phyloP scores from a whole-genome alignment of 2,113 vertebrate species.

The Phrynosoma blainvillii region DNA sequence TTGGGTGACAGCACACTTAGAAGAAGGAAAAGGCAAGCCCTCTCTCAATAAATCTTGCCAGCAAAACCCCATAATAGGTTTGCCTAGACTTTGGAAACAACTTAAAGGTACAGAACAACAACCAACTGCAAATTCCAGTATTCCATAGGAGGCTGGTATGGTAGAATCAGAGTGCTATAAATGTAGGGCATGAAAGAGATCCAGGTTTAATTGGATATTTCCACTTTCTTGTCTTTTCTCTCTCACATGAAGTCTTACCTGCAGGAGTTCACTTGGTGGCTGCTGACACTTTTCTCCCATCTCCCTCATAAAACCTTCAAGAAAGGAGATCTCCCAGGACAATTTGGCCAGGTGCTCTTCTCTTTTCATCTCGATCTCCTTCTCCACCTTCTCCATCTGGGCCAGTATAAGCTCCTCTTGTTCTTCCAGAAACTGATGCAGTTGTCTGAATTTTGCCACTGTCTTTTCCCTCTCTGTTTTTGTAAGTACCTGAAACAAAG shows the following conservation, averaged over 20 bases:
- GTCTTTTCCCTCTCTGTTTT: neutral
- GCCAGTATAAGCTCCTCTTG: neutral
- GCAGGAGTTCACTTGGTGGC: neutral
- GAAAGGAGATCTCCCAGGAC: neutral
- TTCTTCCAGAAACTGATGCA: neutral
- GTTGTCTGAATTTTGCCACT: neutral
- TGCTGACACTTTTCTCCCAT: neutral
- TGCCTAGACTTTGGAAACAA: too few relatives aligned
- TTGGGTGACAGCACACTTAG: too few relatives aligned
- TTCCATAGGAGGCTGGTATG: too few relatives aligned
- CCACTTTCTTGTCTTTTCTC: neutral
- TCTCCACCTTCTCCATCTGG: neutral
- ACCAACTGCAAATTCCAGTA: too few relatives aligned
- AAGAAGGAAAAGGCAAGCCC: too few relatives aligned
- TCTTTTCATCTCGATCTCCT: neutral
- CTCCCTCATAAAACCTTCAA: neutral
- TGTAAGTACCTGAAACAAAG: neutral
- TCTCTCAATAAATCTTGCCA: too few relatives aligned
- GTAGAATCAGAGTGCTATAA: too few relatives aligned
- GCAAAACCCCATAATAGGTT: too few relatives aligned
- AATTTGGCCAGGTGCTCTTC: neutral
- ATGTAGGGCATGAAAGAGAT: too few relatives aligned
- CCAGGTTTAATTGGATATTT: too few relatives aligned
- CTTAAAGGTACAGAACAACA: too few relatives aligned
- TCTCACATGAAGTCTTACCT: neutral